phyloP scores from a whole-genome alignment of 2,797 vertebrate species.

The Pogoniulus pusillus region DNA sequence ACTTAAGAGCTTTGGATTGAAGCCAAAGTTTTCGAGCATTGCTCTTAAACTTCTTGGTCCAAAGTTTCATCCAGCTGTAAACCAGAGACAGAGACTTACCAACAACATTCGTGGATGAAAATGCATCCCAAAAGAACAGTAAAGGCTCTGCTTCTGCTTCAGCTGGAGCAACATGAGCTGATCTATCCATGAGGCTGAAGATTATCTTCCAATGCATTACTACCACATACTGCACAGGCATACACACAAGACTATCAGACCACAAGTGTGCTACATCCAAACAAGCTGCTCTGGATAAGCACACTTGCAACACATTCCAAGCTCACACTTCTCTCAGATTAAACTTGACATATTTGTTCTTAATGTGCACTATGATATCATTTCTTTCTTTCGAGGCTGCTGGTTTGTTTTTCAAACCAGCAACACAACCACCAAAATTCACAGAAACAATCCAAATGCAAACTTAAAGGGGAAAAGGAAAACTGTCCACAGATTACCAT shows the following conservation, averaged over 20 bases:
- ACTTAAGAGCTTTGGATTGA: background rate
- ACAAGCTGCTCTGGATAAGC: background rate
- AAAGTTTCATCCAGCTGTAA: background rate
- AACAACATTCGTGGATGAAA: background rate
- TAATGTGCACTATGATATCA: rapidly evolving
- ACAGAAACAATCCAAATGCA: background rate
- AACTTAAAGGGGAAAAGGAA: background rate
- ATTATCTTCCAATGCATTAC: background rate
- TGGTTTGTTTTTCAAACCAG: background rate
- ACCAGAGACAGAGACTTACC: background rate
- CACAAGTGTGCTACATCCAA: background rate
- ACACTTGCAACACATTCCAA: background rate
- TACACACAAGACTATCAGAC: rapidly evolving
- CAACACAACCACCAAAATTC: background rate
- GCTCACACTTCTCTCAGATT: background rate
- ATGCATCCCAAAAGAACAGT: background rate
- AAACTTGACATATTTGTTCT: background rate
- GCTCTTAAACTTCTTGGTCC: background rate
- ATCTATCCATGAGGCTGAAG: background rate
- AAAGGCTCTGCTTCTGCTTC: background rate
- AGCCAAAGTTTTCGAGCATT: background rate
- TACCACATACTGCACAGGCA: background rate
- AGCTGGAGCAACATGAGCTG: background rate
- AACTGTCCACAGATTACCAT: background rate
- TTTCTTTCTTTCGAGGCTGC: background rate